A percentile compares a stretch with the other conserved stretches of the same genome.
These are phyloP conservation scores for Pollachius pollachius DNA, from an alignment of 2,113 vertebrate species.

Conservation along the genomic window DNA sequence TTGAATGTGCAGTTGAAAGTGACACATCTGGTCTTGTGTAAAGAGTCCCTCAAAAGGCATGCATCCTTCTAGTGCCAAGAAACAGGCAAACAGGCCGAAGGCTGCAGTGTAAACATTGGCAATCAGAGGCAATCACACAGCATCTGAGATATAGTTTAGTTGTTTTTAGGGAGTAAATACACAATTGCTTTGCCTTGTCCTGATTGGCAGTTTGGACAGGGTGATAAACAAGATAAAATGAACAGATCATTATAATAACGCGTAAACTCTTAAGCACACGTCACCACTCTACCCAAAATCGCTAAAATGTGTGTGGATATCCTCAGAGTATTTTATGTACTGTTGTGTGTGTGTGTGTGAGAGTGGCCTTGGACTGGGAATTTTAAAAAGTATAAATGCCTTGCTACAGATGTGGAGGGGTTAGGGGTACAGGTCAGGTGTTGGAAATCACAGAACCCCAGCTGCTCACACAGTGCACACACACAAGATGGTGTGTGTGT, in stretches of 20 bases:
- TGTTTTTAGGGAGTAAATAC: not conserved
- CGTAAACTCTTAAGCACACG: not conserved
- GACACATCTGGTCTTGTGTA: not conserved
- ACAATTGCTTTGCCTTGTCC: conserved; percentile 3
- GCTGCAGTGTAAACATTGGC: conserved; percentile 56
- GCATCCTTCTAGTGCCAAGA: not conserved
- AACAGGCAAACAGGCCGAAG: conserved; percentile 2
- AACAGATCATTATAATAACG: too few species aligned
- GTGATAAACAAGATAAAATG: not conserved
- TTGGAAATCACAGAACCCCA: not conserved
- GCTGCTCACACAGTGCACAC: too few species aligned
- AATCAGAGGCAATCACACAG: conserved; percentile 4
- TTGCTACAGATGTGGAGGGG: not conserved
- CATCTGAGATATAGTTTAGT: conserved; percentile 6
- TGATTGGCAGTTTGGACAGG: not conserved
- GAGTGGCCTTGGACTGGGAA: not conserved
- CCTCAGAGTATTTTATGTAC: too few species aligned
- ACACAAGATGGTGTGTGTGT: not conserved
- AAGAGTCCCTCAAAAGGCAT: not conserved
- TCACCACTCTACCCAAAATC: not conserved
- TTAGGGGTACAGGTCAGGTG: not conserved
- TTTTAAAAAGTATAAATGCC: conserved; percentile 1
- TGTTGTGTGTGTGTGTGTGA: conserved; percentile 6
- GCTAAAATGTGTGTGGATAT: not conserved
- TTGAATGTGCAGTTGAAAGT: not conserved